Base-by-base conservation (phyloP, 2,113 vertebrate species). In the Vidua chalybeata region DNA sequence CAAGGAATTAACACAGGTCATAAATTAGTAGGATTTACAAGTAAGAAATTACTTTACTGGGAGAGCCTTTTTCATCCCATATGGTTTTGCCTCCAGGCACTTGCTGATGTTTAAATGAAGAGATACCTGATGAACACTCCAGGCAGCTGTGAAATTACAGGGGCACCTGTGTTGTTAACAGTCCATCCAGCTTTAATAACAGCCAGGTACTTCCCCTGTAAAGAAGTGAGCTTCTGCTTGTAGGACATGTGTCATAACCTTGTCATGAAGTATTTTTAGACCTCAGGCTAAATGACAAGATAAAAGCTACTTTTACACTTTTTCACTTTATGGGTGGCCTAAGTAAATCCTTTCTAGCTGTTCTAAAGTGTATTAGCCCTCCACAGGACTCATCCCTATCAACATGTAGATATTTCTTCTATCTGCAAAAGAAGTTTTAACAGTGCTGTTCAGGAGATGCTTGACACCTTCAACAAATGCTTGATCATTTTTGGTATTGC, bases 21-120 rank as follows among this genome's bases (percentile, higher is more conserved):
- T 97, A 96, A 97, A 98, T 97, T 96, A 96, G 51, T 54, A 88
- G 79, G 76, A 96, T 91, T 96, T 97, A 97, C 54, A 96, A 93
- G 82, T 69, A 84, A 88, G 82, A 71, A 96, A 94, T 89, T 95
- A 86, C 85, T 96, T 93, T 96, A 76, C 75, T 76, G 75, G 41
- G 62, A 90, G 52, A 79, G 68, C 76, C 35, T 23, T 97, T 96
- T 96, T 92, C 93, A 96, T 95, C 58, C 64, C 89, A 77, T 59
- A 69, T 64, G 69, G 64, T 85, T 94, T 94, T 87, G 41, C 46
- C 81, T 81, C 56, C 31, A 82, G 80, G 59, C 37, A 67, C 31
- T 87, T 89, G 75, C 52, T 93, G 68, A 64, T 83, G 49, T 89
- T 94, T 90, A 84, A 96, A 62, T 88, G 30, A 90, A 69, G 77